Percentiles rank a stretch among this genome's conserved stretches.
Conservation (phyloP, 2,113 vertebrate genomes). For the Poecilia latipinna region DNA sequence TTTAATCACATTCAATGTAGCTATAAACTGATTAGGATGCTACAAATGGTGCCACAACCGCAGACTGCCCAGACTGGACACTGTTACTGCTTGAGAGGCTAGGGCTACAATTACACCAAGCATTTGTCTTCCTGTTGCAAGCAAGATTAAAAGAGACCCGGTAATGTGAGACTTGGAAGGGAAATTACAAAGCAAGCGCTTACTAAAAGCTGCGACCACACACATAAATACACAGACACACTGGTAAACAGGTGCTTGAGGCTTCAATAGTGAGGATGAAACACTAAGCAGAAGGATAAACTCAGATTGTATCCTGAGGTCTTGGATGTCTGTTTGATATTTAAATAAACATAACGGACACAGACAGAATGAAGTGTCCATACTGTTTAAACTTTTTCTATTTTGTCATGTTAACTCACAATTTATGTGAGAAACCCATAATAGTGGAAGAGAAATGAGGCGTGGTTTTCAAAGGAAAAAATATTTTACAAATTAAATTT, state of each 20-base stretch:
- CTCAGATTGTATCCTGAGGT: not conserved
- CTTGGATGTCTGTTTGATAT: not conserved
- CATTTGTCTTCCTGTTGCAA: not conserved
- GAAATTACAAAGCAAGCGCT: constrained; percentile 40
- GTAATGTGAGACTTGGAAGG: constrained; percentile 14
- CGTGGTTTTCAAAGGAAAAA: too few relatives aligned
- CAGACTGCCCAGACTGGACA: not conserved
- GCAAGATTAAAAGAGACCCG: constrained; percentile 6
- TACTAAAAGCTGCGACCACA: constrained; percentile 19
- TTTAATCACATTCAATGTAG: not conserved
- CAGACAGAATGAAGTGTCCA: not conserved
- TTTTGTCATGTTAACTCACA: not conserved
- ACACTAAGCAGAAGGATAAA: not conserved
- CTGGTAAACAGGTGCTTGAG: constrained; percentile 17
- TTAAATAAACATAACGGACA: not conserved
- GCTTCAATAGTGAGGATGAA: not conserved
- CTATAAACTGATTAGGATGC: not conserved
- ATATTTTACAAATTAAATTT: too few relatives aligned
- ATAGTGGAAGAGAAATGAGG: not conserved
- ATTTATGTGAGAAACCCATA: not conserved
- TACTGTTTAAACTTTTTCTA: not conserved
- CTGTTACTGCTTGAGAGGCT: constrained; percentile 10
- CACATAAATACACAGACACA: constrained; percentile 13
- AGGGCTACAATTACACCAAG: not conserved
- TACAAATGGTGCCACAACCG: constrained; percentile 3